Percentiles rank a stretch among this genome's conserved stretches.
Conservation (phyloP, 2,888 invertebrate species). For the Actias luna region DNA sequence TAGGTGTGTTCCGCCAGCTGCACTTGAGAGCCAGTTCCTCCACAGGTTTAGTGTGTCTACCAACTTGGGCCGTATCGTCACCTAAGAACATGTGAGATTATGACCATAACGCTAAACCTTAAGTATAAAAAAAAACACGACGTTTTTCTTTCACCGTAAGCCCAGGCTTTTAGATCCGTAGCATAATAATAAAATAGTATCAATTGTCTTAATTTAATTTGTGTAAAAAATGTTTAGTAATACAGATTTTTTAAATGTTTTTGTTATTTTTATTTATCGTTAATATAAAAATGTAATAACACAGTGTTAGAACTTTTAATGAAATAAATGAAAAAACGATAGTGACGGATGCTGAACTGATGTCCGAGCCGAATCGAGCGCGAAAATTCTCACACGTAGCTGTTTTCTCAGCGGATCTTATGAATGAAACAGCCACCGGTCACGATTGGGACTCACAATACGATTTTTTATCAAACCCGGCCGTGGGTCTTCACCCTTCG, state of each 20-base stretch:
- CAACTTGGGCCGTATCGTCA: no score
- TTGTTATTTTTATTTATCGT: neutral
- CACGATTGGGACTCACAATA: conserved; percentile 62
- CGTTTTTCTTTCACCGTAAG: no score
- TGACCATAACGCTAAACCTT: no score
- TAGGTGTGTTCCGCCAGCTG: no score
- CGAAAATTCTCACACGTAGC: conserved; percentile 69
- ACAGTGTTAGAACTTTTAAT: no score
- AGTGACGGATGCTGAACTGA: neutral
- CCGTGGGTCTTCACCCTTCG: conserved; percentile 61
- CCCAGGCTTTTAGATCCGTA: no score
- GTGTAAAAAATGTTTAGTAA: no score
- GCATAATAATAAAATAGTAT: neutral
- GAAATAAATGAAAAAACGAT: neutral
- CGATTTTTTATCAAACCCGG: conserved; percentile 57
- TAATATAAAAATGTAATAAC: neutral
- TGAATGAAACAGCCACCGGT: conserved; percentile 58
- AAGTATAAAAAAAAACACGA: no score
- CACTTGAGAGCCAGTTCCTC: no score
- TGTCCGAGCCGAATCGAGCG: conserved; percentile 26
- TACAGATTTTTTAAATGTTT: no score
- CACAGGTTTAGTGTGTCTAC: no score
- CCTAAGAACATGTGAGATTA: no score
- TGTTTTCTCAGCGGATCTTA: conserved; percentile 57
- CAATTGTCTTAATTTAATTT: neutral